A percentile compares a stretch with the other conserved stretches of the same genome.
Conservation (phyloP, 2,888 invertebrate genomes). For the Pelosia muscerda region DNA sequence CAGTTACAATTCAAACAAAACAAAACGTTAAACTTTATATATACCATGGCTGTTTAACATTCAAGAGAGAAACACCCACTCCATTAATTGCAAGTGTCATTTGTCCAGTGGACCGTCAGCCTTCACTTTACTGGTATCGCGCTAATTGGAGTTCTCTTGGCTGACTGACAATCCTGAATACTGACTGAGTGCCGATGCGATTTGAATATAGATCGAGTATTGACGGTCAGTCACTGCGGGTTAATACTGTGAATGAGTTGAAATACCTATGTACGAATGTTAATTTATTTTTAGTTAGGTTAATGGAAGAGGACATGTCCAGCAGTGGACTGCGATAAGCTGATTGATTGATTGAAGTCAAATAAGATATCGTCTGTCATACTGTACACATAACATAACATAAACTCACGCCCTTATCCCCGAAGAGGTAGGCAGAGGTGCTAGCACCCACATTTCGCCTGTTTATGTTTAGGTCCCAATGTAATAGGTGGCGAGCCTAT, state of each 20-base stretch:
- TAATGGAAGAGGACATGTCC: no score
- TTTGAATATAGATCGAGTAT: slow-evolving; percentile 45
- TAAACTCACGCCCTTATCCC: no score
- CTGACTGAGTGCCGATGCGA: slow-evolving; percentile 48
- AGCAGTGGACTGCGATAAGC: no score
- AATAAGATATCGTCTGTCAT: no score
- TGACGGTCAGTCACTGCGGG: slow-evolving; percentile 25
- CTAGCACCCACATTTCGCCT: no score
- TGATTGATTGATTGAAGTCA: no score
- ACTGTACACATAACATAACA: no score
- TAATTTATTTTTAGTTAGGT: no score
- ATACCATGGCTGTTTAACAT: slow-evolving; percentile 31
- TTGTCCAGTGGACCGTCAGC: slow-evolving; percentile 58
- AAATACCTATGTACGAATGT: no score
- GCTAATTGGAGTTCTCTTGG: slow-evolving; percentile 60
- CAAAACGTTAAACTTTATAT: neutral
- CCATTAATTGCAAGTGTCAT: slow-evolving; percentile 61
- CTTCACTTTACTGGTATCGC: slow-evolving; percentile 59
- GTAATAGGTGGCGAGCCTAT: no score
- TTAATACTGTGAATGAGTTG: slow-evolving; percentile 12
- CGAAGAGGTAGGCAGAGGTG: no score
- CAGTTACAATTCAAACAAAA: neutral
- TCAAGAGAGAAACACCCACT: slow-evolving; percentile 41
- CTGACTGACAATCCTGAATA: slow-evolving; percentile 54
- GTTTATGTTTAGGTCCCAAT: no score